Evolutionary conservation across 2,113 vertebrate species (phyloP).

Genomic region (Athene noctua): DNA sequence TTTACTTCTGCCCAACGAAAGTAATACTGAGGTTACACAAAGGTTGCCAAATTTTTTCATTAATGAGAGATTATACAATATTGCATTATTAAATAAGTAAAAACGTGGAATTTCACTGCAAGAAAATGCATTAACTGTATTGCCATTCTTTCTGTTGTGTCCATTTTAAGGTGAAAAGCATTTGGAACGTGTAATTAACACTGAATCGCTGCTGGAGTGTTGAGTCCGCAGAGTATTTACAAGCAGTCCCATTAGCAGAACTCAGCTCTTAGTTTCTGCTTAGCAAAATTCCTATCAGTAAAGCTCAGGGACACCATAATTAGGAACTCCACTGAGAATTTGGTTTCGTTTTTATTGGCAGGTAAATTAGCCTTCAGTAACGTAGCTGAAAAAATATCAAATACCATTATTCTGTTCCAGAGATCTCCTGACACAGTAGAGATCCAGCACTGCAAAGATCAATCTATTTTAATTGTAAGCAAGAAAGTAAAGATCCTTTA

Average conservation of each 20-base stretch:
- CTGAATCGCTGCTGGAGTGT: background rate
- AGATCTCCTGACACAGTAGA: background rate
- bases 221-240: background rate
- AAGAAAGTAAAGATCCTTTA: background rate
- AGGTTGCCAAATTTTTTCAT: conserved; percentile 7
- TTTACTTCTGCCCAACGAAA: conserved; percentile 50
- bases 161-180: conserved; percentile 50
- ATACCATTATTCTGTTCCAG: background rate
- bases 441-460: background rate
- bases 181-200: conserved; percentile 42
- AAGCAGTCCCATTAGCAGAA: background rate
- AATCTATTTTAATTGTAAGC: background rate
- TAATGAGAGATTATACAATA: background rate
- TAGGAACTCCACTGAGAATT: background rate
- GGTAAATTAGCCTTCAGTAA: background rate
- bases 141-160: conserved; percentile 14
- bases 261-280: background rate
- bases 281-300: background rate
- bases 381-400: background rate
- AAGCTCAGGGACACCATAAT: background rate
- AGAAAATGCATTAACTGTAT: conserved; percentile 55
- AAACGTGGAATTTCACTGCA: background rate
- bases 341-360: background rate
- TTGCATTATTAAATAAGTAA: background rate
- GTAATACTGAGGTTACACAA: conserved; percentile 12